These are phyloP conservation scores for Myanophis thanlyinensis DNA, from an alignment of 2,113 vertebrate species.

Conservation along the genomic window DNA sequence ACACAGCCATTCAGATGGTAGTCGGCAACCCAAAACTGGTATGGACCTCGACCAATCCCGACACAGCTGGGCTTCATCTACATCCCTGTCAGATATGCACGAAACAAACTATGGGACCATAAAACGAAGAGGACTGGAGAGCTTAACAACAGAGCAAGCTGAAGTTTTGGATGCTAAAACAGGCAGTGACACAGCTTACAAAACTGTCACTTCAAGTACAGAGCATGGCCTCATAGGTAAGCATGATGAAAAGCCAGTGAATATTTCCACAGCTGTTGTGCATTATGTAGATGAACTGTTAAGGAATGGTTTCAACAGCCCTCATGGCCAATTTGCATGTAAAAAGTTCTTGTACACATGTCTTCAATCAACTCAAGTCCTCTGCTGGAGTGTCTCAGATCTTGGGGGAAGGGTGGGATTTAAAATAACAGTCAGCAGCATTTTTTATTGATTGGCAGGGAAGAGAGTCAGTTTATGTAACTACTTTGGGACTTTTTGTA, in stretches of 20 bases:
- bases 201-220: conserved; percentile 95
- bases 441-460: not conserved
- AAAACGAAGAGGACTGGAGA: conserved; percentile 79
- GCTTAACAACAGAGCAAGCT: conserved; percentile 54
- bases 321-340: conserved; percentile 48
- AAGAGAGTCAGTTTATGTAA: not conserved
- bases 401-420: conserved; percentile 9
- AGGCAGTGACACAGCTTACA: conserved; percentile 80
- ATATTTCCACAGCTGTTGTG: conserved; percentile 42
- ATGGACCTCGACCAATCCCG: conserved; percentile 73
- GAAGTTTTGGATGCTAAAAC: conserved; percentile 72
- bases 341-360: conserved; percentile 38
- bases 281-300: conserved; percentile 35
- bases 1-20: conserved; percentile 65
- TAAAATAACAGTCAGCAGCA: not conserved
- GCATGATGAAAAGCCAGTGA: conserved; percentile 46
- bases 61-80: conserved; percentile 89
- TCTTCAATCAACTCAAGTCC: not conserved
- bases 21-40: conserved; percentile 70
- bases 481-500: not conserved
- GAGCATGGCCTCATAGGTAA: conserved; percentile 97
- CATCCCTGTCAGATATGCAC: conserved; percentile 85
- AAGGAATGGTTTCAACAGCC: conserved; percentile 47
- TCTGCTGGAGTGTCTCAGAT: conserved; percentile 13
- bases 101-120: conserved; percentile 88